Percentiles rank a stretch among this genome's conserved stretches.
phyloP scores from a whole-genome alignment of 2,113 vertebrate genomes.

The Alligator mississippiensis region DNA sequence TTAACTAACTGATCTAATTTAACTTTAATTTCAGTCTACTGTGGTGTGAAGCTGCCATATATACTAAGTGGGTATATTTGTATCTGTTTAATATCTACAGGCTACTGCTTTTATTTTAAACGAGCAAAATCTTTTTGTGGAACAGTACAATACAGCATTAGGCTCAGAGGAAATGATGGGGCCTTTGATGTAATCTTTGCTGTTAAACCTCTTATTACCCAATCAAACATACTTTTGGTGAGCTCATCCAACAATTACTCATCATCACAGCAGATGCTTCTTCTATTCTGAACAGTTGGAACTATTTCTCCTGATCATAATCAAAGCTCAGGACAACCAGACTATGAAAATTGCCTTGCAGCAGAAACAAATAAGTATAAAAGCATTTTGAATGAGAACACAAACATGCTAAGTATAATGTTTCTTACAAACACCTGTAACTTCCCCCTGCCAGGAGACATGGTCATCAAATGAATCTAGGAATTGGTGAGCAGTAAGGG shows the following conservation, averaged over 20 bases:
- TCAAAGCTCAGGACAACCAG: background rate
- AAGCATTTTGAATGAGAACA: background rate
- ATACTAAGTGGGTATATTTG: background rate
- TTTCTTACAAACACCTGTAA: background rate
- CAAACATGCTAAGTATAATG: background rate
- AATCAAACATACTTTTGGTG: background rate
- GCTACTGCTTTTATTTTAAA: background rate
- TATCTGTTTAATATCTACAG: background rate
- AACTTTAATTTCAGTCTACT: background rate
- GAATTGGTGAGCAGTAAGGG: background rate
- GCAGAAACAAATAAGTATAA: rapidly evolving
- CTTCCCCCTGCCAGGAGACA: background rate
- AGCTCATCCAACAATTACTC: background rate
- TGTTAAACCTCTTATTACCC: background rate
- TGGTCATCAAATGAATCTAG: background rate
- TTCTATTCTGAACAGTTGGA: background rate
- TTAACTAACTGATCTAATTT: background rate
- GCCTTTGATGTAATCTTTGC: background rate
- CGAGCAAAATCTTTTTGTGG: background rate
- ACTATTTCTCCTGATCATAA: background rate
- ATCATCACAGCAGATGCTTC: background rate
- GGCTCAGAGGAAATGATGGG: background rate
- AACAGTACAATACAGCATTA: background rate
- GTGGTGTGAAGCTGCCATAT: background rate
- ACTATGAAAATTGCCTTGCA: background rate